These are phyloP conservation scores for Sander lucioperca DNA, from an alignment of 2,113 vertebrate genomes.

Conservation along the genomic window DNA sequence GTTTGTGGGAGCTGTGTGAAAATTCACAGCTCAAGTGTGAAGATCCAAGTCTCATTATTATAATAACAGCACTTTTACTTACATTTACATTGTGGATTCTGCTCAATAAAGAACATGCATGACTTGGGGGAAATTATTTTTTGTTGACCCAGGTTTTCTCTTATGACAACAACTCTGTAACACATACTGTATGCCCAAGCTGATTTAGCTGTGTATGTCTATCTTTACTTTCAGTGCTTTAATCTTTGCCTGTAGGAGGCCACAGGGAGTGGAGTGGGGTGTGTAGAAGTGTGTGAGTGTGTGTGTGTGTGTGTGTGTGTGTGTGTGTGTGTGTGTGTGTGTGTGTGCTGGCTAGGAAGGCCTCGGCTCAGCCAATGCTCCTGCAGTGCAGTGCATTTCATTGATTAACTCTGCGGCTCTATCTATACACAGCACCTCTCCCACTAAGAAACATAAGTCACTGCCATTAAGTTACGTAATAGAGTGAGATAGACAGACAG, in stretches of 20 bases:
- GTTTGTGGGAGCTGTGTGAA: slow-evolving; percentile 44
- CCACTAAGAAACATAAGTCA: slow-evolving; percentile 60
- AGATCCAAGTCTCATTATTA: slow-evolving; percentile 22
- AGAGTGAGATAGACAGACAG: slow-evolving; percentile 8
- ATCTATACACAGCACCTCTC: slow-evolving; percentile 53
- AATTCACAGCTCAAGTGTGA: slow-evolving; percentile 55
- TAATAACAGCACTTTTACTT: slow-evolving; percentile 13
- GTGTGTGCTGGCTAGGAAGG: neutral
- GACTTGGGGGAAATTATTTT: neutral
- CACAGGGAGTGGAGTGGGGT: neutral
- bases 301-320: slow-evolving; percentile 1
- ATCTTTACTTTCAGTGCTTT: slow-evolving; percentile 27
- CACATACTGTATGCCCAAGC: neutral
- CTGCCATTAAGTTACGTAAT: slow-evolving; percentile 58
- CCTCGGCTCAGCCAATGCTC: slow-evolving; percentile 49
- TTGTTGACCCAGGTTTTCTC: neutral
- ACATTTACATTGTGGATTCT: neutral
- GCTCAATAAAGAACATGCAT: slow-evolving; percentile 2
- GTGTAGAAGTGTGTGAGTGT: neutral
- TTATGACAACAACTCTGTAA: neutral
- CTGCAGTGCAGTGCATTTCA: slow-evolving; percentile 72
- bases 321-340: slow-evolving; percentile 28
- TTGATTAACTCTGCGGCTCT: slow-evolving; percentile 72
- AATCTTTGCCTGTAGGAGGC: slow-evolving; percentile 11
- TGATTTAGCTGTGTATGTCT: neutral